Evolutionary conservation across 2,797 vertebrate genomes (phyloP).

Genomic region (Notoglanidium macrostoma): DNA sequence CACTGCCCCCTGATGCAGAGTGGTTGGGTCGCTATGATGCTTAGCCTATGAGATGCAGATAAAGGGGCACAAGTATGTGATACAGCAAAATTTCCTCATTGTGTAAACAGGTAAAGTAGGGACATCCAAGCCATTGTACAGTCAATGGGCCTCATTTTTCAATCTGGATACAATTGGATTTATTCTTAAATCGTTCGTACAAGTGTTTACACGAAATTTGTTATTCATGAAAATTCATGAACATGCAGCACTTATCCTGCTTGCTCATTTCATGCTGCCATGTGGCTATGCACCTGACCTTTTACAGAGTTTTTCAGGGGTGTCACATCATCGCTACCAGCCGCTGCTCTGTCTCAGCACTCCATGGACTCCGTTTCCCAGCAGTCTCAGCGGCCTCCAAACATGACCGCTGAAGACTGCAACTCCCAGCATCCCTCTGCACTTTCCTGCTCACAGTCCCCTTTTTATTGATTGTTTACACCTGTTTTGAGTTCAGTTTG

Average conservation of each 20-base stretch:
- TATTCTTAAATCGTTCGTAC: background rate
- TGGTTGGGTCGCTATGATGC: conserved; percentile 81
- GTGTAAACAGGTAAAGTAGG: background rate
- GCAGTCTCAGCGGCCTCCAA: no score
- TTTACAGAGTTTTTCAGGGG: background rate
- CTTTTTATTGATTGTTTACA: no score
- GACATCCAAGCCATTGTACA: background rate
- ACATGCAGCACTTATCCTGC: no score
- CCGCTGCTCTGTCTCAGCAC: no score
- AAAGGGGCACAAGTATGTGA: background rate
- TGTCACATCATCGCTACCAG: no score
- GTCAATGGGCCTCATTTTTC: background rate
- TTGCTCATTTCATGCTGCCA: background rate
- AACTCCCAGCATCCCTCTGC: no score
- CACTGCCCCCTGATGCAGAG: conserved; percentile 77
- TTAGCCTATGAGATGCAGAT: conserved; percentile 73
- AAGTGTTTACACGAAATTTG: background rate
- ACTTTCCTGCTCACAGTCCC: no score
- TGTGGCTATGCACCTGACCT: background rate
- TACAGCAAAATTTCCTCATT: background rate
- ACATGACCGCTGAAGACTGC: no score
- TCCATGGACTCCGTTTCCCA: no score
- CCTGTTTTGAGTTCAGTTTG: no score
- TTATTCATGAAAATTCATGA: background rate
- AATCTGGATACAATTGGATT: background rate